Percentiles rank a stretch among this genome's conserved stretches.
Evolutionary conservation across 1,140 invertebrate genomes (phyloP).

Genomic region (Conus ventricosus): DNA sequence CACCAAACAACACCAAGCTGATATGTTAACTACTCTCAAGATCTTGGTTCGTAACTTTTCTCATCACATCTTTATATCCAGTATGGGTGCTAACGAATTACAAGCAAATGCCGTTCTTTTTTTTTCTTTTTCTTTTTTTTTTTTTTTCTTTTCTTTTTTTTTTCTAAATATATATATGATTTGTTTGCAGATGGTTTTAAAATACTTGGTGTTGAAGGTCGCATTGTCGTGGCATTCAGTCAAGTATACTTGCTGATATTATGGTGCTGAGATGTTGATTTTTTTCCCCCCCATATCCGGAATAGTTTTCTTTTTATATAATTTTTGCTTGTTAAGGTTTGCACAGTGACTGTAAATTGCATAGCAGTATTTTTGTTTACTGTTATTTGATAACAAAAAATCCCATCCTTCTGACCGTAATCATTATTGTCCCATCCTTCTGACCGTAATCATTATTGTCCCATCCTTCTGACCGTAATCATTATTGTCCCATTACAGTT

Average conservation of each 20-base stretch:
- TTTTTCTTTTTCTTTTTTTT: background rate
- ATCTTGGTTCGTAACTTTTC: background rate
- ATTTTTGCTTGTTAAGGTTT: background rate
- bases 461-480: background rate
- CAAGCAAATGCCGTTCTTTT: background rate
- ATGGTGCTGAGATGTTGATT: constrained; percentile 29
- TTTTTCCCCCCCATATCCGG: background rate
- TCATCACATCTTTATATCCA: background rate
- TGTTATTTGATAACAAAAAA: background rate
- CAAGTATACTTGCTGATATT: constrained; percentile 29
- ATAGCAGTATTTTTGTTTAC: background rate
- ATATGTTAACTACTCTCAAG: background rate
- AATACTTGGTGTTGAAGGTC: constrained; percentile 9
- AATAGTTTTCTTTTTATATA: background rate
- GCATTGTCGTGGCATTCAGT: background rate
- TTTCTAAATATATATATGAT: too few species aligned
- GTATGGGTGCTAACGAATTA: constrained; percentile 19
- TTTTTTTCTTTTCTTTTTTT: background rate
- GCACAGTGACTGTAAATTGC: background rate
- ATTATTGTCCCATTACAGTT: background rate
- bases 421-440: background rate
- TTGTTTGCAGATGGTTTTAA: background rate
- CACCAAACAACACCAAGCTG: constrained; percentile 2
- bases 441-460: background rate
- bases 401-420: constrained; percentile 5